These are phyloP conservation scores for Calonectris borealis DNA, from an alignment of 2,113 vertebrate genomes.

Conservation along the genomic window DNA sequence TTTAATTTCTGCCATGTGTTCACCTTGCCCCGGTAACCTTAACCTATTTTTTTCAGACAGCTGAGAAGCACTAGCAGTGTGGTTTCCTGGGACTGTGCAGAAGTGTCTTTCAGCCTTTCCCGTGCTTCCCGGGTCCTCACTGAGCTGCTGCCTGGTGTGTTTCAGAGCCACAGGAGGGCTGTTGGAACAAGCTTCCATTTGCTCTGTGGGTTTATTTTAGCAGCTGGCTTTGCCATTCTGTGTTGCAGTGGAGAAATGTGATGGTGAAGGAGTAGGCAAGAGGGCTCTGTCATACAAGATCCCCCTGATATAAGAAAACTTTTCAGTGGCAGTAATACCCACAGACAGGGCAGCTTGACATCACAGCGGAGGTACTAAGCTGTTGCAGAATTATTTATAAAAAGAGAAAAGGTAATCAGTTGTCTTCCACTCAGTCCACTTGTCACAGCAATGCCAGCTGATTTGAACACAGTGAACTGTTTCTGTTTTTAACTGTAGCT, in stretches of 20 bases:
- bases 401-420: rapidly evolving
- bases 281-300: not conserved
- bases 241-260: not conserved
- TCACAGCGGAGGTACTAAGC: not conserved
- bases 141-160: not conserved
- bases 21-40: not conserved
- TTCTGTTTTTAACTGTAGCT: not conserved
- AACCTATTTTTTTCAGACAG: not conserved
- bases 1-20: not conserved
- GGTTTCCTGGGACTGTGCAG: not conserved
- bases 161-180: not conserved
- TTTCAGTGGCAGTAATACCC: not conserved
- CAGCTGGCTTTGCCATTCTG: not conserved
- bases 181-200: not conserved
- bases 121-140: not conserved
- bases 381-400: not conserved
- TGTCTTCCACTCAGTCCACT: not conserved
- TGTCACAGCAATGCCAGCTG: not conserved
- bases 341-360: not conserved
- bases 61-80: not conserved
- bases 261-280: not conserved
- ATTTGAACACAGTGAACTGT: not conserved
- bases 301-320: not conserved
- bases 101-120: not conserved
- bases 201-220: not conserved